Conservation (phyloP, 2,113 vertebrate genomes). For the Lepisosteus oculatus region DNA sequence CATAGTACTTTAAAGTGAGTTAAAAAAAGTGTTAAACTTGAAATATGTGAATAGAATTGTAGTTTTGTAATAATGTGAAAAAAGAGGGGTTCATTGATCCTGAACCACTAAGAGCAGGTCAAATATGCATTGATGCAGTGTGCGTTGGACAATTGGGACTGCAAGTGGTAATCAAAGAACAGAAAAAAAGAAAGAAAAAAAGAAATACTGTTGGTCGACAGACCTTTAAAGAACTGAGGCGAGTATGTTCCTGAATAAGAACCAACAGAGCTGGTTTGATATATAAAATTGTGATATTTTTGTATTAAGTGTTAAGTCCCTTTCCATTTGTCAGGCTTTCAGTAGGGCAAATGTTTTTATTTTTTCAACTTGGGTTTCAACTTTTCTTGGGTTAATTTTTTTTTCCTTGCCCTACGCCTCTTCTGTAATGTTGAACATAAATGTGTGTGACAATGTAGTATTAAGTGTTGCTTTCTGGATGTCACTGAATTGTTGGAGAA, state of each 20-base stretch:
- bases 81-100: conserved; percentile 53
- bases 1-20: conserved; percentile 67
- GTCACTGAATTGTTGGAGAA: conserved; percentile 74
- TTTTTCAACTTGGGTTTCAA: conserved; percentile 35
- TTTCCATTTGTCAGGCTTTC: conserved; percentile 73
- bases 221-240: conserved; percentile 45
- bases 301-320: conserved; percentile 81
- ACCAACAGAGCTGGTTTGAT: conserved; percentile 74
- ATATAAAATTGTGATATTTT: conserved; percentile 94
- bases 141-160: conserved; percentile 73
- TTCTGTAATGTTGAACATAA: conserved; percentile 70
- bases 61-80: conserved; percentile 83
- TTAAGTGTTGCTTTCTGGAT: conserved; percentile 76
- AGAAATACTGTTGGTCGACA: conserved; percentile 50
- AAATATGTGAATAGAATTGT: conserved; percentile 81
- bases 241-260: conserved; percentile 68
- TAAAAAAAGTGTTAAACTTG: conserved; percentile 77
- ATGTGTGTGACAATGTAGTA: conserved; percentile 64
- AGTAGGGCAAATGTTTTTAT: conserved; percentile 61
- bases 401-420: conserved; percentile 72
- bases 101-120: conserved; percentile 56
- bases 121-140: conserved; percentile 65
- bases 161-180: conserved; percentile 60
- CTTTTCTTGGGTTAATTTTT: conserved; percentile 29
- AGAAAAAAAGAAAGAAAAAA: conserved; percentile 31